Conservation (phyloP, 2,113 vertebrate species). For the Melanocharis versteri region DNA sequence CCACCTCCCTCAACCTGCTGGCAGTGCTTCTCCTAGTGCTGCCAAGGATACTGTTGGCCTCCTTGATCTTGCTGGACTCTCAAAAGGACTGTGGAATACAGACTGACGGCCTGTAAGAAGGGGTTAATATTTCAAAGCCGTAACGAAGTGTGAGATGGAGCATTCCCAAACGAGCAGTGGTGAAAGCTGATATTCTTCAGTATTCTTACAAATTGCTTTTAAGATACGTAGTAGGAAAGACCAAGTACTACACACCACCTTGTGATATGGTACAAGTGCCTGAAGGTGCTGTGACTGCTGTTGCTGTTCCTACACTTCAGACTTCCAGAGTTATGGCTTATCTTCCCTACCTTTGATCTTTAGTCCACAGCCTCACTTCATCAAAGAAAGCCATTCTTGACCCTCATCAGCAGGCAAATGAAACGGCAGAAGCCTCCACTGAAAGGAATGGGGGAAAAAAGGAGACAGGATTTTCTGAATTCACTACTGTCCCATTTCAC, state of each 20-base stretch:
- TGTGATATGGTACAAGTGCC: background rate
- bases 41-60: background rate
- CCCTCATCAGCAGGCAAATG: background rate
- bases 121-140: background rate
- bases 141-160: background rate
- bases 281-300: background rate
- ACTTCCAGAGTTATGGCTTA: background rate
- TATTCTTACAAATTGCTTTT: background rate
- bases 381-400: background rate
- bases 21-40: background rate
- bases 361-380: background rate
- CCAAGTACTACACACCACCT: background rate
- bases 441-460: background rate
- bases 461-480: rapidly evolving
- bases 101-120: background rate
- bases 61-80: background rate
- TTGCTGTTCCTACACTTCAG: background rate
- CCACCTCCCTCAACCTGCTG: background rate
- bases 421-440: background rate
- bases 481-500: background rate
- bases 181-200: background rate
- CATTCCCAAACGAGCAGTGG: background rate
- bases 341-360: background rate
- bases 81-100: background rate
- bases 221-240: background rate